A percentile compares a stretch with the other conserved stretches of the same genome.
phyloP scores from a whole-genome alignment of 2,113 vertebrate genomes.

The Eurystomus gularis region DNA sequence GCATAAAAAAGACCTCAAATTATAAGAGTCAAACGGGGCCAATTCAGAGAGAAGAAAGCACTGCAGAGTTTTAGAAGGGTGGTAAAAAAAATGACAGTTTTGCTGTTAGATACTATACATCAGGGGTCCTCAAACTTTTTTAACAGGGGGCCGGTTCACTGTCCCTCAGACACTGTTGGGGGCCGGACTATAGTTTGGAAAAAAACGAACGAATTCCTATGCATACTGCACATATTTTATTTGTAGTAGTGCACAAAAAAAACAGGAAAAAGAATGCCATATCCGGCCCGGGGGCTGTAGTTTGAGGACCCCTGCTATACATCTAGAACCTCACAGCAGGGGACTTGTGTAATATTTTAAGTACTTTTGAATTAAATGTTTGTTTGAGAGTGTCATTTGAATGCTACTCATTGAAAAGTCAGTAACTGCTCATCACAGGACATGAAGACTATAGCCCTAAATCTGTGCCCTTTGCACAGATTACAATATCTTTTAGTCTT shows the following conservation, averaged over 20 bases:
- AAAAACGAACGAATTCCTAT: too few species aligned
- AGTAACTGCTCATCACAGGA: neutral
- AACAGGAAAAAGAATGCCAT: too few species aligned
- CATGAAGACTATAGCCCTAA: neutral
- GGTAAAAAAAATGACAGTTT: neutral
- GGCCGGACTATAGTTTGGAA: too few species aligned
- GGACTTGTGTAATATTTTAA: neutral
- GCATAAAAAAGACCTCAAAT: neutral
- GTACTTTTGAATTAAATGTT: neutral
- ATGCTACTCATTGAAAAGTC: neutral
- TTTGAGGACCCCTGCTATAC: too few species aligned
- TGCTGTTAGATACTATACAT: neutral
- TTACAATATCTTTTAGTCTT: neutral
- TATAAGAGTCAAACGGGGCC: neutral
- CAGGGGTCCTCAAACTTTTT: too few species aligned
- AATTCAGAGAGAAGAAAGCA: neutral
- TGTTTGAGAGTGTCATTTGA: neutral
- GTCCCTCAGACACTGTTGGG: too few species aligned
- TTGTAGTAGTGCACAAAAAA: too few species aligned
- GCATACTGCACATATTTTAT: too few species aligned
- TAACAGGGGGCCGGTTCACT: too few species aligned
- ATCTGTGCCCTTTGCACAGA: slow-evolving; percentile 33
- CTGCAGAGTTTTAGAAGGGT: neutral
- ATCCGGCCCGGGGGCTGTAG: too few species aligned
- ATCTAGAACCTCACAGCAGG: neutral